A percentile compares a stretch with the other conserved stretches of the same genome.
These are phyloP conservation scores for Sinelater perroti DNA, from an alignment of 2,888 invertebrate genomes.

Conservation along the genomic window DNA sequence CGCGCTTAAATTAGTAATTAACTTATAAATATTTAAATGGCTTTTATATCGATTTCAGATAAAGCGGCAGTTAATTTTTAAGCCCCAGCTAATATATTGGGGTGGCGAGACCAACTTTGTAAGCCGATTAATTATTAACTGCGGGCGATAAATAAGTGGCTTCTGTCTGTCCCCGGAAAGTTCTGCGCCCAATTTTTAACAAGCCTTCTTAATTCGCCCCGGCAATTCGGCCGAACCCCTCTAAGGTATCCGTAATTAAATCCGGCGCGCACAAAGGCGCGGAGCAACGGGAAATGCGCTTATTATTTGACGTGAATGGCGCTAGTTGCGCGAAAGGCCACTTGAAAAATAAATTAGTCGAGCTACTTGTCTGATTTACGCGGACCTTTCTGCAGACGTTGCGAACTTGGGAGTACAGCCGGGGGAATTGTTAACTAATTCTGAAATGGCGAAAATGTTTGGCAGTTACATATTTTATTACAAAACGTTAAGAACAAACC, in stretches of 20 bases:
- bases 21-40: too few species aligned
- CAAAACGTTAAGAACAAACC: too few species aligned
- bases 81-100: not conserved
- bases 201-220: not conserved
- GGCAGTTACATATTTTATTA: too few species aligned
- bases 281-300: slow-evolving; percentile 1
- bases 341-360: slow-evolving; percentile 20
- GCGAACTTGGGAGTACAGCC: slow-evolving; percentile 10
- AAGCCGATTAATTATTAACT: not conserved
- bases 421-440: too few species aligned
- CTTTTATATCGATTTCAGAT: too few species aligned
- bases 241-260: not conserved
- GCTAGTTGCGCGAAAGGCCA: slow-evolving; percentile 13
- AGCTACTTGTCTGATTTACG: slow-evolving; percentile 18
- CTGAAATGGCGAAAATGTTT: too few species aligned
- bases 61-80: not conserved
- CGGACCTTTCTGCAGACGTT: slow-evolving; percentile 10
- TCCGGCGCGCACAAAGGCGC: not conserved
- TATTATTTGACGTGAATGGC: slow-evolving; percentile 17
- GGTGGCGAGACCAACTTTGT: not conserved
- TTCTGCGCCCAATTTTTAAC: not conserved
- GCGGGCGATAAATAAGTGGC: not conserved
- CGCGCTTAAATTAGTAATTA: too few species aligned
- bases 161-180: not conserved
- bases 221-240: not conserved